Conservation (phyloP, 2,888 invertebrate genomes). For the Andrena bucephala region DNA sequence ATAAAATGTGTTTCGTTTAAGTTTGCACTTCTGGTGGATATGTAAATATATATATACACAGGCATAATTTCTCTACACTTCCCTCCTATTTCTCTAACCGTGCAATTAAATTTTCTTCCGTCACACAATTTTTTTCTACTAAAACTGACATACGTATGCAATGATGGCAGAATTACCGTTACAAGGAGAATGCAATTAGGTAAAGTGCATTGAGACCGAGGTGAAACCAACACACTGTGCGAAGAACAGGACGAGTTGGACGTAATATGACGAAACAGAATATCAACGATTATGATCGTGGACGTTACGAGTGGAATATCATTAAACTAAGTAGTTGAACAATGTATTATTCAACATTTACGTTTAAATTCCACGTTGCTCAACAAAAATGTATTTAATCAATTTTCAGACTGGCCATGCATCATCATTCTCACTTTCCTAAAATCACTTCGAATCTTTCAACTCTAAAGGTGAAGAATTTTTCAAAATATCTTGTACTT, state of each 20-base stretch:
- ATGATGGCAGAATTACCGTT: background rate
- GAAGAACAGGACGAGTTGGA: constrained; percentile 4
- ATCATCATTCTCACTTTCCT: too few relatives aligned
- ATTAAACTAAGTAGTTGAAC: background rate
- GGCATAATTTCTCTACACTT: background rate
- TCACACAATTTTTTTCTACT: background rate
- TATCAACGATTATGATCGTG: constrained; percentile 22
- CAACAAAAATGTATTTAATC: background rate
- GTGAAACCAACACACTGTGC: constrained; percentile 8
- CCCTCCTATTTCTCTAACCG: background rate
- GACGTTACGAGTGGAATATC: constrained; percentile 6
- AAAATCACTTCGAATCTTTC: too few relatives aligned
- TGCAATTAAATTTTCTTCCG: background rate
- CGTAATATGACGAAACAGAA: constrained; percentile 20
- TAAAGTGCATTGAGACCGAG: constrained; percentile 37
- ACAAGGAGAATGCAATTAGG: constrained; percentile 36
- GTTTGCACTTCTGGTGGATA: background rate
- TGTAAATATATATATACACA: background rate
- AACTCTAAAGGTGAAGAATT: too few relatives aligned
- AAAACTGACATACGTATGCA: background rate
- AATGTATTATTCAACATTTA: background rate
- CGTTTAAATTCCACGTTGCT: background rate
- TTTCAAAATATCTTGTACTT: too few relatives aligned
- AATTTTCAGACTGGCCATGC: background rate
- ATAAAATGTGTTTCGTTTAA: background rate